Evolutionary conservation across 2,888 invertebrate species (phyloP).

Genomic region (Philonicus albiceps): DNA sequence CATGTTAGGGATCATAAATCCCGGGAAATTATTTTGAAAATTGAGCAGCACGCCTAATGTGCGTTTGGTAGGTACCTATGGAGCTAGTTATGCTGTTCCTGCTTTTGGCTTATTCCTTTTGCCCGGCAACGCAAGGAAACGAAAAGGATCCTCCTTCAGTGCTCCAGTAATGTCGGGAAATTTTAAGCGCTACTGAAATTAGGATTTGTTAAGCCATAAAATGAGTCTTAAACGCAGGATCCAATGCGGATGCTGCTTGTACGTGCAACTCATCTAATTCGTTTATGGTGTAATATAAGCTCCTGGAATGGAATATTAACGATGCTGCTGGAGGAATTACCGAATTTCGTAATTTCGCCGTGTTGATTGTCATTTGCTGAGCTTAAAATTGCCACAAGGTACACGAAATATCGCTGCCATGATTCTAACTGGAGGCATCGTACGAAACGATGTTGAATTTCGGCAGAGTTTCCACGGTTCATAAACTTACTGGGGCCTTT

Average conservation of each 20-base stretch:
- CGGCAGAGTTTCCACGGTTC: background rate
- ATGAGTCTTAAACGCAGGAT: slow-evolving; percentile 2
- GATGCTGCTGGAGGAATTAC: background rate
- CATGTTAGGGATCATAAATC: slow-evolving; percentile 41
- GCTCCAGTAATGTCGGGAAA: background rate
- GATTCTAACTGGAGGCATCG: background rate
- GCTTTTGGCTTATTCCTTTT: background rate
- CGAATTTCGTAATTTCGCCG: background rate
- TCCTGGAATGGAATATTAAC: background rate
- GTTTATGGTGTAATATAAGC: slow-evolving; percentile 5
- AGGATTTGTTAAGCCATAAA: slow-evolving; percentile 36
- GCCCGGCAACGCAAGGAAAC: background rate
- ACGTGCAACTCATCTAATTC: slow-evolving; percentile 16
- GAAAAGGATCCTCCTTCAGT: background rate
- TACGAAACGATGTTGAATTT: background rate
- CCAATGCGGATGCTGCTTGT: slow-evolving; percentile 2
- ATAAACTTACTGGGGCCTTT: background rate
- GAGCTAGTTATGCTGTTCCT: background rate
- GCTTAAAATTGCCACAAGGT: background rate
- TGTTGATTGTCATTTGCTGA: background rate
- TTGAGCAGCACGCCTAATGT: slow-evolving; percentile 30
- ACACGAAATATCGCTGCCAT: background rate
- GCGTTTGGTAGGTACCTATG: background rate
- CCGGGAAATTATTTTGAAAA: slow-evolving; percentile 40
- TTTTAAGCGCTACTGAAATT: slow-evolving; percentile 33